phyloP scores from a whole-genome alignment of 2,797 vertebrate species.

The Dicrostonyx torquatus region DNA sequence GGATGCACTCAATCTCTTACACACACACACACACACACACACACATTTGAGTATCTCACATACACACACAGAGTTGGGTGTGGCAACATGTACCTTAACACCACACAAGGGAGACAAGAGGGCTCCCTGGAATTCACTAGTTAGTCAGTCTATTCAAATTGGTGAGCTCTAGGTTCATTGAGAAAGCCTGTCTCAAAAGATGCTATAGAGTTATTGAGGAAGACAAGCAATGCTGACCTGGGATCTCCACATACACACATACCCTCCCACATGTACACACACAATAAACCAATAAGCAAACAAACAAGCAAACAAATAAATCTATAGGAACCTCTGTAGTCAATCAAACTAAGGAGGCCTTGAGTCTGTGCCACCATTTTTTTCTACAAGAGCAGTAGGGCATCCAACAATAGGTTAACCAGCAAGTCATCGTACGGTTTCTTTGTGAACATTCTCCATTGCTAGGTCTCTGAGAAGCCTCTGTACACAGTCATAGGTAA shows the following conservation, averaged over 20 bases:
- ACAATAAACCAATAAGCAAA: neutral
- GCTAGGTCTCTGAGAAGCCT: neutral
- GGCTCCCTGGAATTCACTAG: neutral
- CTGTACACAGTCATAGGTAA: neutral
- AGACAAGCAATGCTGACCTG: neutral
- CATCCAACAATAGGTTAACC: too few relatives aligned
- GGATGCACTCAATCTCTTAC: fast-evolving
- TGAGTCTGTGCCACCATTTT: neutral
- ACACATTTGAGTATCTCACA: too few relatives aligned
- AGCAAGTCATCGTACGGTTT: neutral
- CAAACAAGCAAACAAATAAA: neutral
- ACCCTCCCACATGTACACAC: neutral
- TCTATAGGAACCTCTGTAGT: neutral
- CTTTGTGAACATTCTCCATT: neutral
- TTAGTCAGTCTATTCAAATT: neutral
- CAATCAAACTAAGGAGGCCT: neutral
- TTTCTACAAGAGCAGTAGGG: neutral
- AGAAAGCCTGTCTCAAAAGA: neutral
- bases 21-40: neutral
- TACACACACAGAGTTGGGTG: neutral
- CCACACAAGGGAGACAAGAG: neutral
- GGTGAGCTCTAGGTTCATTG: neutral
- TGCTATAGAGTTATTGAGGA: neutral
- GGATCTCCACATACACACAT: neutral
- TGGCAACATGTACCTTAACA: neutral